Percentiles rank a stretch among this genome's conserved stretches.
These are phyloP conservation scores for Thalassarche chlororhynchos DNA, from an alignment of 2,113 vertebrate species.

Conservation along the genomic window DNA sequence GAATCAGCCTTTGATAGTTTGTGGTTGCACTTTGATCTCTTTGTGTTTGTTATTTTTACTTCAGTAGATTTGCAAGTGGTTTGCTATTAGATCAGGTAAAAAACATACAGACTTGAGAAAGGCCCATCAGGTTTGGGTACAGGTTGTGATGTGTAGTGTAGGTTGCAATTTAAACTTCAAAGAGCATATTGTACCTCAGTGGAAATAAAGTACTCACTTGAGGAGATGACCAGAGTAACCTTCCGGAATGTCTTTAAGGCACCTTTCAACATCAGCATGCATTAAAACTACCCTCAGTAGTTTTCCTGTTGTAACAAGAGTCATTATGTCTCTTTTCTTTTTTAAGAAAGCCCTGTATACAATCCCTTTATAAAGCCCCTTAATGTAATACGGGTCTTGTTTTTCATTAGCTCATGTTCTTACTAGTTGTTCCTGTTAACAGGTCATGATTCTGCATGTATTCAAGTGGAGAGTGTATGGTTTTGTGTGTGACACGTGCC, in stretches of 20 bases:
- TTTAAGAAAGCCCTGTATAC: background rate
- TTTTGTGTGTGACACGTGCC: background rate
- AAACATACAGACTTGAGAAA: background rate
- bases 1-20: background rate
- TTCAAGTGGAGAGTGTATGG: background rate
- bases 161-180: conserved; percentile 40
- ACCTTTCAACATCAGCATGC: background rate
- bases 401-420: background rate
- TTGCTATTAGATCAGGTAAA: background rate
- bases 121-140: background rate
- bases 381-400: background rate
- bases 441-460: background rate
- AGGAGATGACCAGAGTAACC: background rate
- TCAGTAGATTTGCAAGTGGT: background rate
- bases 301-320: background rate
- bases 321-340: background rate
- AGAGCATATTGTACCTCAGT: background rate
- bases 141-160: background rate
- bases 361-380: background rate
- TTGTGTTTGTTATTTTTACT: background rate
- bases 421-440: background rate
- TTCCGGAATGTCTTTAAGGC: background rate
- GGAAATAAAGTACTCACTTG: background rate
- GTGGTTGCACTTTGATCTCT: conserved; percentile 48
- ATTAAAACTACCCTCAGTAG: background rate